Base-by-base conservation (phyloP, 2,797 vertebrate genomes). In the Poecilia wingei region DNA sequence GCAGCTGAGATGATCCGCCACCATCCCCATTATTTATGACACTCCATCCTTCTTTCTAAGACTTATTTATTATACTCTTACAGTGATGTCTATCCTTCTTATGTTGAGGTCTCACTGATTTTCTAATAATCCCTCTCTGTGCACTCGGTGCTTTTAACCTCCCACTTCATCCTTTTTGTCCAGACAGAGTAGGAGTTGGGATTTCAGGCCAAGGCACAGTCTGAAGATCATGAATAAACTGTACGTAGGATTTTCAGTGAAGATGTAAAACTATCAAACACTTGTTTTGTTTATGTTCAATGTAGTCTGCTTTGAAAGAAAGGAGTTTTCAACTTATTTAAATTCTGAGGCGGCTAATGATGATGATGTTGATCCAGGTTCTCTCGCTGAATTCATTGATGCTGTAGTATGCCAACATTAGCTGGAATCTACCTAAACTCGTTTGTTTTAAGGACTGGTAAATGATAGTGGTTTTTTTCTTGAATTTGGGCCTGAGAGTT, bases 1-100 rank as follows among this genome's bases (percentile, higher is more conserved):
- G 89, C 88, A 92, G 91, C 93, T 88, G 91, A 93, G 82, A 84
- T 78, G 84, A 87, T 79, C 74, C 77, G 20, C 86, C 72, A 55
- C 69, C 69, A 22, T 82, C 66, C 45, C 41, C 12, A 75, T 46
- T 51, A 61, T 25, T 75, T 83, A 71, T 53, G 12, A 39, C 49
- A 25, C 49, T 68, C 76, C 33, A 3, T 75, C 2, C 36, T 22
- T 0, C 28, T 81, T 64, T 78, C 14, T 55, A 25, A 49, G 69
- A 47, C 25, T 49, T 18, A 51, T 57, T 64, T 2, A 71, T 75
- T 14, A 25, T 31, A 71, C 51, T 70, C 28, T 76, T 72, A n/a
- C 49, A 45, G 47, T 43, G 51, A 20, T 36, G 22, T 83, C 10
- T 73, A 77, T 25, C 6, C 6, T 45, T 77, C 61, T 46, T 79